Evolutionary conservation across 2,888 invertebrate species (phyloP).

Genomic region (Macaria liturata): DNA sequence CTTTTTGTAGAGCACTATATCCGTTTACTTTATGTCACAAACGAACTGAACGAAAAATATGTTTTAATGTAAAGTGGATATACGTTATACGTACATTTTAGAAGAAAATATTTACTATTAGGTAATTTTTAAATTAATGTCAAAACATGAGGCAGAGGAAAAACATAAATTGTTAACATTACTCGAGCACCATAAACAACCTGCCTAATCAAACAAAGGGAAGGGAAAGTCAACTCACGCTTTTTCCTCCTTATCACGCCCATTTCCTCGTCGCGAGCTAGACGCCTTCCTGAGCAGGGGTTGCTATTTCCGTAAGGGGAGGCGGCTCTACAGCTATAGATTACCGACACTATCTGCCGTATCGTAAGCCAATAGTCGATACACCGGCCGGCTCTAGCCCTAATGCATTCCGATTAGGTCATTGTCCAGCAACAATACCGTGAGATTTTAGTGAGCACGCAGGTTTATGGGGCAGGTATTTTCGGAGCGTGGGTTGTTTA

Average conservation of each 20-base stretch:
- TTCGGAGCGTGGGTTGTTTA: slow-evolving; percentile 28
- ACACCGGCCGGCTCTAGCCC: slow-evolving; percentile 58
- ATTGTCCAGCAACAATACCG: slow-evolving; percentile 57
- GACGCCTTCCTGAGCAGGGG: slow-evolving; percentile 55
- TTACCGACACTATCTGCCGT: slow-evolving; percentile 50
- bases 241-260: slow-evolving; percentile 78
- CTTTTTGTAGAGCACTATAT: slow-evolving; percentile 40
- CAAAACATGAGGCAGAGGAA: too few relatives aligned
- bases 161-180: background rate
- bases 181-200: background rate
- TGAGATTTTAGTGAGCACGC: slow-evolving; percentile 22
- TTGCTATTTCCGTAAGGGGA: slow-evolving; percentile 47
- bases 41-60: slow-evolving; percentile 18
- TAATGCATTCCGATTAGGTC: slow-evolving; percentile 70
- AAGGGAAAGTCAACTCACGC: slow-evolving; percentile 70
- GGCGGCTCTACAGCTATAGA: slow-evolving; percentile 48
- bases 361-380: slow-evolving; percentile 63
- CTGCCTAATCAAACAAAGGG: slow-evolving; percentile 37
- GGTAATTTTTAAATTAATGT: too few relatives aligned
- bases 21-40: slow-evolving; percentile 38
- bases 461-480: slow-evolving; percentile 20
- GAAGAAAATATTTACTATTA: too few relatives aligned
- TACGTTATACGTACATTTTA: background rate
- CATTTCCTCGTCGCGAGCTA: slow-evolving; percentile 63
- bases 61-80: too few relatives aligned